phyloP scores from a whole-genome alignment of 2,888 invertebrate species.

The Stegophylla sp. region DNA sequence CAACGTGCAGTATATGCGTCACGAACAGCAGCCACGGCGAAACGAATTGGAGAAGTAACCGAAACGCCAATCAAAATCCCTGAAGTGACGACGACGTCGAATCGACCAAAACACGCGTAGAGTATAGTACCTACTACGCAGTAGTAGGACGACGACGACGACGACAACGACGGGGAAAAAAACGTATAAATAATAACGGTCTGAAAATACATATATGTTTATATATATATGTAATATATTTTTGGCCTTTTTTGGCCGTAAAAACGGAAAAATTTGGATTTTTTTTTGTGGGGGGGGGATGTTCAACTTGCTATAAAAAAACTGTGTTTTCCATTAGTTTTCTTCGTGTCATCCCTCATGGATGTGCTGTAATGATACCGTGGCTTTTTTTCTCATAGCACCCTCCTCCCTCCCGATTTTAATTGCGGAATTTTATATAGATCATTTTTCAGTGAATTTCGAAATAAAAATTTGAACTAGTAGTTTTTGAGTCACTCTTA shows the following conservation, averaged over 20 bases:
- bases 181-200: not conserved
- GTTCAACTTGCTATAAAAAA: not conserved
- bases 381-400: no score
- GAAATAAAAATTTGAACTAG: no score
- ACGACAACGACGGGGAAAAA: not conserved
- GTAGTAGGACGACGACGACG: not conserved
- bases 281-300: no score
- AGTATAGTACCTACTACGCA: not conserved
- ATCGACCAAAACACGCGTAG: not conserved
- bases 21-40: not conserved
- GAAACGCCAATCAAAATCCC: slow-evolving; percentile 17
- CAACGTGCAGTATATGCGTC: not conserved
- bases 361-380: no score
- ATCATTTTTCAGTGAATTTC: no score
- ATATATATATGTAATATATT: not conserved
- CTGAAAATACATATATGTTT: not conserved
- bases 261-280: no score
- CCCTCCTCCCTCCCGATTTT: no score
- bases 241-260: not conserved
- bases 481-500: no score
- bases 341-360: no score
- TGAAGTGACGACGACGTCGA: not conserved
- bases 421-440: no score
- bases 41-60: slow-evolving; percentile 10
- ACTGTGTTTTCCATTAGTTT: no score